Conservation (phyloP, 1,140 invertebrate species). For the Achatina immaculata region DNA sequence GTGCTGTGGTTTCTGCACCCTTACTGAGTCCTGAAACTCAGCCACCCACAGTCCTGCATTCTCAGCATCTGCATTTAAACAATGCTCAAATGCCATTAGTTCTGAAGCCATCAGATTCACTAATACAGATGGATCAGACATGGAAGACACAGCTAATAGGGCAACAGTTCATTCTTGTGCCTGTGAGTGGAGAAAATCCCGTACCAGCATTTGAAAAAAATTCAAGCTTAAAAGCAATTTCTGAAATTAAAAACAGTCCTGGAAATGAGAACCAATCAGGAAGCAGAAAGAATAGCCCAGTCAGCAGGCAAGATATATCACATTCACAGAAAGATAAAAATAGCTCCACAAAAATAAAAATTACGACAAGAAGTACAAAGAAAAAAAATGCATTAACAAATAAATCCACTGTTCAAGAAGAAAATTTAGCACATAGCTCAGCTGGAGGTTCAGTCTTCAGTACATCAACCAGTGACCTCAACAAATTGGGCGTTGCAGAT, state of each 20-base stretch:
- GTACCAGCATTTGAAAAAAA: neutral
- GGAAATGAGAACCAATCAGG: neutral
- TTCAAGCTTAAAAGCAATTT: neutral
- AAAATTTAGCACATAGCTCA: too few species aligned
- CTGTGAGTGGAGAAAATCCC: neutral
- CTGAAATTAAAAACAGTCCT: neutral
- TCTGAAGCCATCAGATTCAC: neutral
- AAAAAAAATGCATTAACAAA: neutral
- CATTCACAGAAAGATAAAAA: neutral
- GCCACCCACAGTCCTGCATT: neutral
- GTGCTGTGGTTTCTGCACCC: neutral
- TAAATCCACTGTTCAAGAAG: neutral
- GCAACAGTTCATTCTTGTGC: neutral
- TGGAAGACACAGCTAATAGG: neutral
- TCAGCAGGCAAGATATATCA: neutral
- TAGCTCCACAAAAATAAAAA: neutral
- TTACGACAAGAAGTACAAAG: neutral
- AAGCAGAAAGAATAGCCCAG: neutral
- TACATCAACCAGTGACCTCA: neutral
- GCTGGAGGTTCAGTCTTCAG: neutral
- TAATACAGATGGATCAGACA: neutral
- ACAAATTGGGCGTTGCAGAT: conserved; percentile 6
- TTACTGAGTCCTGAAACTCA: conserved; percentile 1
- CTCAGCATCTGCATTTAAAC: neutral
- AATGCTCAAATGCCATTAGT: conserved; percentile 1